phyloP scores from a whole-genome alignment of 2,797 vertebrate genomes.

The Xyrichtys novacula region DNA sequence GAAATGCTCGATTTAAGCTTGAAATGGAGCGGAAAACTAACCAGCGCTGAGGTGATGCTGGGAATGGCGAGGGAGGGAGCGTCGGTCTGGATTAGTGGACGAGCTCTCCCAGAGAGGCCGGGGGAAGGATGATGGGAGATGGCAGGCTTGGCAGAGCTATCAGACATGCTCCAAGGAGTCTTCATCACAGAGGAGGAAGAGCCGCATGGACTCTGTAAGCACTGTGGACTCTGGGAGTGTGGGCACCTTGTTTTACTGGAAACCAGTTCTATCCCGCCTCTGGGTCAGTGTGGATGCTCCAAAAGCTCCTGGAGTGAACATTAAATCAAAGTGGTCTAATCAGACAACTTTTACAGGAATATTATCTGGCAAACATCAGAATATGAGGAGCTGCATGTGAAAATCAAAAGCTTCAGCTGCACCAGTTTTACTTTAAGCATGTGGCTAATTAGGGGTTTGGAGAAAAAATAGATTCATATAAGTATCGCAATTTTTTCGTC shows the following conservation, averaged over 20 bases:
- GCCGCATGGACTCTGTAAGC: neutral
- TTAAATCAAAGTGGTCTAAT: too few species aligned
- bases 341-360: too few species aligned
- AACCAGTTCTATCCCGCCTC: neutral
- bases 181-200: neutral
- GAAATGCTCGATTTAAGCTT: conserved; percentile 68
- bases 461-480: too few species aligned
- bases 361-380: too few species aligned
- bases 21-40: conserved; percentile 80
- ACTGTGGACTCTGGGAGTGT: neutral
- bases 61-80: conserved; percentile 46
- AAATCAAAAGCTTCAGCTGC: too few species aligned
- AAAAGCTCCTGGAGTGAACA: too few species aligned
- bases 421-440: too few species aligned
- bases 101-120: conserved; percentile 20
- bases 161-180: conserved; percentile 45
- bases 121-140: conserved; percentile 50
- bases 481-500: too few species aligned
- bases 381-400: too few species aligned
- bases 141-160: conserved; percentile 54
- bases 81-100: conserved; percentile 57
- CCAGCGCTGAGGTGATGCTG: conserved; percentile 54
- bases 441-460: too few species aligned
- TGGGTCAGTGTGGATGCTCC: too few species aligned
- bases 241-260: neutral